phyloP scores from a whole-genome alignment of 2,113 vertebrate species.

The Callipepla squamata region DNA sequence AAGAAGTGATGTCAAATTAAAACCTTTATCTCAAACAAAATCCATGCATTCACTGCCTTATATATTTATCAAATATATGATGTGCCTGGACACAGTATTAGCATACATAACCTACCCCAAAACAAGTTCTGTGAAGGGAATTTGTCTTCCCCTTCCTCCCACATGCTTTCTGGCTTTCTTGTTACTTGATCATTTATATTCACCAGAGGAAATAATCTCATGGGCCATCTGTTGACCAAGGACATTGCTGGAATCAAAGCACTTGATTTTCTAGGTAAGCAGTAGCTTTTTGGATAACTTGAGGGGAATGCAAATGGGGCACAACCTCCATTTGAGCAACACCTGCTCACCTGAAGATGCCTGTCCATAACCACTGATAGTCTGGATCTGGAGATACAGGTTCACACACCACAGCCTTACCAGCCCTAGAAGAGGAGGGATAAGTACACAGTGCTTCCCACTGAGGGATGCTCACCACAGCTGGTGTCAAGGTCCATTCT shows the following conservation, averaged over 20 bases:
- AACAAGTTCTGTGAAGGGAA: not conserved
- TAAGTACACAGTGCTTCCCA: not conserved
- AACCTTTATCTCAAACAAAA: not conserved
- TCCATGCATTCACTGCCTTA: not conserved
- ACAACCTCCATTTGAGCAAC: not conserved
- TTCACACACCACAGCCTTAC: not conserved
- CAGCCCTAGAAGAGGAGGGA: not conserved
- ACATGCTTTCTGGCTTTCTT: not conserved
- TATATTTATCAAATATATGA: not conserved
- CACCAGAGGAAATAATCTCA: not conserved
- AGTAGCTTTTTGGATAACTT: not conserved
- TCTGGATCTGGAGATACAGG: not conserved
- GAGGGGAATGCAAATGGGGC: not conserved
- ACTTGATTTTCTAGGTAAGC: not conserved
- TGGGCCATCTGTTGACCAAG: not conserved
- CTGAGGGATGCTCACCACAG: not conserved
- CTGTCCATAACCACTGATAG: not conserved
- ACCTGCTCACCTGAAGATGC: not conserved
- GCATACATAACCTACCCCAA: fast-evolving
- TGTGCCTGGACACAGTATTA: not conserved
- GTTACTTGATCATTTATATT: not conserved
- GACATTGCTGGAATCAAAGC: not conserved
- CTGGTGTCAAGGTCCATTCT: not conserved
- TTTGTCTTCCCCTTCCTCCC: not conserved
- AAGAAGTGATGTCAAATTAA: not conserved